Conservation (phyloP, 2,888 invertebrate genomes). For the Hydropsyche betteni region DNA sequence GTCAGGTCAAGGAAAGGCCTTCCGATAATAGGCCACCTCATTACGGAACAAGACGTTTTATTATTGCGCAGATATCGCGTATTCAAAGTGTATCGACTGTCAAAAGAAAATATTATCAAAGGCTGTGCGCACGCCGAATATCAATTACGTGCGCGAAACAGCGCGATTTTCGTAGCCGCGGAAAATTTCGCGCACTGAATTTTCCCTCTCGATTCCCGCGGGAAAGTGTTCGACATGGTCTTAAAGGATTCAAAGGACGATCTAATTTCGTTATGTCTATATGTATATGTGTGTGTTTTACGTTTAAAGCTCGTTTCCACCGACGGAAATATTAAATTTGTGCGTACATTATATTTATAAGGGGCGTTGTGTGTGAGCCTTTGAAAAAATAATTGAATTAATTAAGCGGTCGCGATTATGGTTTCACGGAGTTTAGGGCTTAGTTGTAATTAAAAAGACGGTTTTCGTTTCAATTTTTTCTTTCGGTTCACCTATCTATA, state of each 20-base stretch:
- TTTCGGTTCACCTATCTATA: too few species aligned
- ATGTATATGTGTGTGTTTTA: neutral
- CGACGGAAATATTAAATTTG: too few species aligned
- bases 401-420: too few species aligned
- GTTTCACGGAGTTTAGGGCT: too few species aligned
- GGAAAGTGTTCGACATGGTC: neutral
- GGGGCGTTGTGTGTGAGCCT: too few species aligned
- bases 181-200: neutral
- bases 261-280: conserved; percentile 5
- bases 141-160: conserved; percentile 10
- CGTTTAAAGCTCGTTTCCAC: too few species aligned
- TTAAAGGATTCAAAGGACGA: conserved; percentile 10
- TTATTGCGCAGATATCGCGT: conserved; percentile 12
- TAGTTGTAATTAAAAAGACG: too few species aligned
- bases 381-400: too few species aligned
- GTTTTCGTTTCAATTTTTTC: too few species aligned
- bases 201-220: neutral
- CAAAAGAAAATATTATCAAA: conserved; percentile 29
- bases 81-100: conserved; percentile 23
- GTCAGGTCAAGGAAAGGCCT: neutral
- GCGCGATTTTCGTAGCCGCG: neutral
- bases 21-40: neutral
- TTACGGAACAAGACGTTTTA: neutral
- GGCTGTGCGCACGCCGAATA: conserved; percentile 3
- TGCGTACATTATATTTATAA: too few species aligned